Conservation (phyloP, 2,797 vertebrate genomes). For the Tenualosa ilisha region DNA sequence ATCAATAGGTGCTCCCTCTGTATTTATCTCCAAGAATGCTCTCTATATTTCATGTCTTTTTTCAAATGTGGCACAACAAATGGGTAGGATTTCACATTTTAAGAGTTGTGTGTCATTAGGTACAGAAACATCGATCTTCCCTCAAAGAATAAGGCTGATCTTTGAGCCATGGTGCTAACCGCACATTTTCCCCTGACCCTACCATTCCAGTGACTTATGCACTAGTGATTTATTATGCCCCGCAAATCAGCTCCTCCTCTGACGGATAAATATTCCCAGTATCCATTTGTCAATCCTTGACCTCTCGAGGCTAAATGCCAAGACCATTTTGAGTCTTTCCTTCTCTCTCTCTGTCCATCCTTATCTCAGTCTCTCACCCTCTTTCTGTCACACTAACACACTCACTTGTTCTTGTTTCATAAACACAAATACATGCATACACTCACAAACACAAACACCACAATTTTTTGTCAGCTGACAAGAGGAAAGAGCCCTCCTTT, state of each 20-base stretch:
- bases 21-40: neutral
- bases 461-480: neutral
- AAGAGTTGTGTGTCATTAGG: neutral
- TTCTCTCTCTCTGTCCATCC: neutral
- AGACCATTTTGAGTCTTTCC: neutral
- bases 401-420: neutral
- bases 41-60: neutral
- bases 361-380: neutral
- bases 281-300: constrained; percentile 2
- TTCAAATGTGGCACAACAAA: neutral
- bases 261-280: neutral
- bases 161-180: neutral
- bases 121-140: neutral
- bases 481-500: neutral
- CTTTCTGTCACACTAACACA: constrained; percentile 31
- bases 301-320: neutral
- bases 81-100: neutral
- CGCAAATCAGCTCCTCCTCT: neutral
- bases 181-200: neutral
- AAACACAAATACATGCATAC: constrained; percentile 9
- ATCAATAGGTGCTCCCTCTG: constrained; percentile 10
- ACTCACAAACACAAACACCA: neutral
- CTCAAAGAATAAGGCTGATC: neutral
- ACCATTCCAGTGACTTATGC: neutral
- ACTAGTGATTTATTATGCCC: neutral